These are phyloP conservation scores for Drosophila percnosoma DNA, from an alignment of 2,888 invertebrate genomes.

Conservation along the genomic window DNA sequence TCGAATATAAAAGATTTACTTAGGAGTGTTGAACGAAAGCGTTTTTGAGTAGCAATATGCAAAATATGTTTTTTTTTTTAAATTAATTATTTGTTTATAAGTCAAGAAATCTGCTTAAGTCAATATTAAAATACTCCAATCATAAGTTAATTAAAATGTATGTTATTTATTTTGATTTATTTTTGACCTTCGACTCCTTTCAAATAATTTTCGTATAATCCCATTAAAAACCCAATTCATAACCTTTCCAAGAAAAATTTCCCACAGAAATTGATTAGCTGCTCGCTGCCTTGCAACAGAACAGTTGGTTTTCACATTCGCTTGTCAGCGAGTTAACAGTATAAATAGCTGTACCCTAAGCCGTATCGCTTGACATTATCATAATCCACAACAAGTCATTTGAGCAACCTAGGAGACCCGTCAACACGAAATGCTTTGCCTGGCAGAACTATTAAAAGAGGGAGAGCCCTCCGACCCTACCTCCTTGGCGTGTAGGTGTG, in stretches of 20 bases:
- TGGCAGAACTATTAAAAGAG: conserved; percentile 59
- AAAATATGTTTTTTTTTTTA: background rate
- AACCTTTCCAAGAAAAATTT: background rate
- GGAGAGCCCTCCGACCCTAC: too few relatives aligned
- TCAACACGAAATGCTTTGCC: conserved; percentile 42
- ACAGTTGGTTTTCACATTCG: background rate
- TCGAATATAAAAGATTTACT: too few relatives aligned
- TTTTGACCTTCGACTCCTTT: too few relatives aligned
- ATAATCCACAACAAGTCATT: conserved; percentile 36
- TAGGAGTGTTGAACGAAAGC: too few relatives aligned
- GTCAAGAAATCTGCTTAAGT: too few relatives aligned
- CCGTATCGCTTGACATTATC: conserved; percentile 7
- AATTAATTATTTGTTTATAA: background rate
- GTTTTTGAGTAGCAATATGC: too few relatives aligned
- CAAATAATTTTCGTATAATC: too few relatives aligned
- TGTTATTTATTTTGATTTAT: background rate
- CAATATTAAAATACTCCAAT: background rate
- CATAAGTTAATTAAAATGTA: background rate
- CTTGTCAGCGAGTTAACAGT: background rate
- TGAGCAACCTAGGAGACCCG: conserved; percentile 23
- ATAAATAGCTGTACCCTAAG: background rate
- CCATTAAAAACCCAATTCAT: background rate
- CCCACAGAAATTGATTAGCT: background rate
- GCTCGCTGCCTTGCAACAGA: background rate
- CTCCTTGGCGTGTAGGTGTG: background rate